These are phyloP conservation scores for Bombus confusus DNA, from an alignment of 1,140 invertebrate genomes.

Conservation along the genomic window DNA sequence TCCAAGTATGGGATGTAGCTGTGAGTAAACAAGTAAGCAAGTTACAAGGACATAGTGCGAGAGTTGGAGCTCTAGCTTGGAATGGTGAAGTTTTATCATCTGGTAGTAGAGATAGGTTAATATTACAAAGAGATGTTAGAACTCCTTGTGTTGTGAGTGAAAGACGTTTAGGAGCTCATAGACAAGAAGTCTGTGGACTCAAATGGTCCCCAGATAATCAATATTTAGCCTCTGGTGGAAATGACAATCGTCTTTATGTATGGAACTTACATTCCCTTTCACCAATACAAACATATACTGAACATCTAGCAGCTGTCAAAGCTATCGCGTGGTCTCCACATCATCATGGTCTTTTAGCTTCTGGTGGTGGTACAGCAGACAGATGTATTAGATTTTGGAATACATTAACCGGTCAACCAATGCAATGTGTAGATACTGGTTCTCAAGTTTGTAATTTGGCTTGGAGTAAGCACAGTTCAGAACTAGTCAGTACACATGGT, in stretches of 20 bases:
- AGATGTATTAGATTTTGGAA: slow-evolving; percentile 99
- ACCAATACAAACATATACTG: slow-evolving; percentile 97
- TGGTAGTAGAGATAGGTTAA: slow-evolving; percentile 96
- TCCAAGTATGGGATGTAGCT: slow-evolving; percentile 98
- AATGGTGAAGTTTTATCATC: slow-evolving; percentile 98
- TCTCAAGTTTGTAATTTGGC: slow-evolving; percentile 99
- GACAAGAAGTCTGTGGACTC: slow-evolving; percentile 99
- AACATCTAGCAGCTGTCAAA: slow-evolving; percentile 99
- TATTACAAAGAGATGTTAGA: slow-evolving; percentile 97
- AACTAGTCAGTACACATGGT: slow-evolving; percentile 99
- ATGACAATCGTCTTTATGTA: slow-evolving; percentile 99
- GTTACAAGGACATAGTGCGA: slow-evolving; percentile 95
- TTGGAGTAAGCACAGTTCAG: slow-evolving; percentile 99
- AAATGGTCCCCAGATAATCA: slow-evolving; percentile 99
- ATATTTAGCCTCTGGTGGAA: slow-evolving; percentile 98
- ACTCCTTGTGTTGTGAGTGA: slow-evolving; percentile 91
- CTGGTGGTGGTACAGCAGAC: slow-evolving; percentile 99
- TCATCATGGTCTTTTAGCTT: slow-evolving; percentile 98
- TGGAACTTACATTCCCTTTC: slow-evolving; percentile 96
- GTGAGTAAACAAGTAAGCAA: slow-evolving; percentile 96
- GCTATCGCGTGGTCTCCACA: slow-evolving; percentile 99
- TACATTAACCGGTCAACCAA: slow-evolving; percentile 98
- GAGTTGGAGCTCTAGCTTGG: slow-evolving; percentile 98
- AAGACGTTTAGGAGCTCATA: slow-evolving; percentile 92
- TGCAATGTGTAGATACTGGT: slow-evolving; percentile 99